Evolutionary conservation across 2,888 invertebrate species (phyloP).

Genomic region (Cantharis flavilabris): DNA sequence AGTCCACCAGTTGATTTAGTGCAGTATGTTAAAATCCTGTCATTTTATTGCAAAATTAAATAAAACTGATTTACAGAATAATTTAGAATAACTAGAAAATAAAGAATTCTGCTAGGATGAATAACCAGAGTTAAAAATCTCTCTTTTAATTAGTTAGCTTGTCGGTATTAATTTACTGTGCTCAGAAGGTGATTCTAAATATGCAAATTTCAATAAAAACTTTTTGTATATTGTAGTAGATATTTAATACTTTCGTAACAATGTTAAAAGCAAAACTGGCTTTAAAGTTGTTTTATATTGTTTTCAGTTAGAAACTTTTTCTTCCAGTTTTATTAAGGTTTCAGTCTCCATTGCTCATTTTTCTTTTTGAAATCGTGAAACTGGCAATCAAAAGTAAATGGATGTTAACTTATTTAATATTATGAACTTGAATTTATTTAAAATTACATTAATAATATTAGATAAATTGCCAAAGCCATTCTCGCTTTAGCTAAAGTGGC

Average conservation of each 20-base stretch:
- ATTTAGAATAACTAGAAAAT: constrained; percentile 8
- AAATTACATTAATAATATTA: neutral
- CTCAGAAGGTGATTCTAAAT: constrained; percentile 4
- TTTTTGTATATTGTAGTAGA: neutral
- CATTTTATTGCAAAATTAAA: neutral
- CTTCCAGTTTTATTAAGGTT: neutral
- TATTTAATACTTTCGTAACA: neutral
- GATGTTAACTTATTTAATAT: neutral
- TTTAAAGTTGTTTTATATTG: neutral
- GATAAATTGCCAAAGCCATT: neutral
- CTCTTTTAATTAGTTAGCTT: constrained; percentile 16
- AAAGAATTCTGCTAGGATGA: constrained; percentile 3
- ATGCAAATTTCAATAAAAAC: constrained; percentile 9
- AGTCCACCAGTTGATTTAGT: neutral
- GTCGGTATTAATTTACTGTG: constrained; percentile 12
- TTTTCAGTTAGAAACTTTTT: neutral
- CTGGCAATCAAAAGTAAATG: neutral
- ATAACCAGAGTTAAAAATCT: constrained; percentile 8
- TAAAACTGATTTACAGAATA: neutral
- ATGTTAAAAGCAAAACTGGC: neutral
- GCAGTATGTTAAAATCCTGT: neutral
- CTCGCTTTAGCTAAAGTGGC: neutral
- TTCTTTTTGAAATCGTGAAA: neutral
- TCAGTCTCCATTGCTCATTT: neutral
- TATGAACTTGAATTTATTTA: neutral